phyloP scores from a whole-genome alignment of 2,797 vertebrate genomes.

The Pseudomugil tenellus region DNA sequence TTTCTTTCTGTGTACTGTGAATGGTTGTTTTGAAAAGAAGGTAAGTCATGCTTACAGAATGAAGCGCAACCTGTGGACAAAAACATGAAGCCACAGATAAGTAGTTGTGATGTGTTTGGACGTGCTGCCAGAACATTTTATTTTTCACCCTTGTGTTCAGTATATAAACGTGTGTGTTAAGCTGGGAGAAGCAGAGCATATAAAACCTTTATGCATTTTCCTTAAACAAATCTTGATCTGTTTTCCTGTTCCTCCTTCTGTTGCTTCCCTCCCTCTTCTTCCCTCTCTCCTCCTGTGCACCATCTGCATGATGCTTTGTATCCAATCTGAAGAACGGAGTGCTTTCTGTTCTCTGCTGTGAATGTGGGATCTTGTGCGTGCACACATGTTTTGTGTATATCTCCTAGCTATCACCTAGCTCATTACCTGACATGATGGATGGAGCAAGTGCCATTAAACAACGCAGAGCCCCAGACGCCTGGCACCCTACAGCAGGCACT shows the following conservation, averaged over 20 bases:
- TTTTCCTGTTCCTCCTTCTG: constrained; percentile 40
- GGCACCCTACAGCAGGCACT: constrained; percentile 75
- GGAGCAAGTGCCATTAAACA: constrained; percentile 76
- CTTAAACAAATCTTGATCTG: constrained; percentile 26
- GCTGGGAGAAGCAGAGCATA: constrained; percentile 28
- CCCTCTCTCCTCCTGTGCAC: constrained; percentile 69
- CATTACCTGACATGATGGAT: constrained; percentile 84
- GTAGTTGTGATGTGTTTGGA: constrained; percentile 30
- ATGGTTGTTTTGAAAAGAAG: constrained; percentile 37
- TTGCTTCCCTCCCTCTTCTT: constrained; percentile 32
- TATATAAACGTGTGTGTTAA: constrained; percentile 10
- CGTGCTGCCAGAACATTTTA: constrained; percentile 29
- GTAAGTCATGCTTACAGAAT: constrained; percentile 26
- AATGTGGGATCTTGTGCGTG: constrained; percentile 28
- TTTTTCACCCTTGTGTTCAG: constrained; percentile 2
- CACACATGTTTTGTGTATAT: constrained; percentile 36
- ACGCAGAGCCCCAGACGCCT: constrained; percentile 70
- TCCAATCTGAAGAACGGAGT: constrained; percentile 63
- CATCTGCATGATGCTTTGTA: constrained; percentile 75
- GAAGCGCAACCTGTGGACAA: constrained; percentile 43
- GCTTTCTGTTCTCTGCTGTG: constrained; percentile 47
- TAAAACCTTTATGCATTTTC: constrained; percentile 31
- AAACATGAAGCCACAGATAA: constrained; percentile 29
- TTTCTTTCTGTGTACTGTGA: constrained; percentile 14
- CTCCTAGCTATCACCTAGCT: constrained; percentile 71